A percentile compares a stretch with the other conserved stretches of the same genome.
Evolutionary conservation across 2,888 invertebrate genomes (phyloP).

Genomic region (Sylvicola cinctus): DNA sequence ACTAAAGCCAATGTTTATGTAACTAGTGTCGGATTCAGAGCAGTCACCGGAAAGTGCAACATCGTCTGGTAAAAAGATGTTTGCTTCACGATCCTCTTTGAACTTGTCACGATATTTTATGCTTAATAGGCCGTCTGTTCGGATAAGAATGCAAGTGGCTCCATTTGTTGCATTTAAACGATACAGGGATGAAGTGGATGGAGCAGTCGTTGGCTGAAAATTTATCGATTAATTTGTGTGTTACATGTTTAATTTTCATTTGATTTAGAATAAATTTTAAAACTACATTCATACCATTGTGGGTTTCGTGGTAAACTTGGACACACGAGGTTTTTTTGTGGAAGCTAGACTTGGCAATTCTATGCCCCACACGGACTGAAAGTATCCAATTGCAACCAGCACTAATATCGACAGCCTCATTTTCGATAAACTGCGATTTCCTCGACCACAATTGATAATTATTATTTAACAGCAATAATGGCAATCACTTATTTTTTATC

Average conservation of each 20-base stretch:
- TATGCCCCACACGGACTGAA: slow-evolving; percentile 15
- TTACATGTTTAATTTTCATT: slow-evolving; percentile 11
- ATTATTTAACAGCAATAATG: no score
- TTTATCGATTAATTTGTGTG: background rate
- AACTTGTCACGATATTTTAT: slow-evolving; percentile 48
- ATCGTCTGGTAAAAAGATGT: slow-evolving; percentile 53
- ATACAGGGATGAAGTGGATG: slow-evolving; percentile 35
- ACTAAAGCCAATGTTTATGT: slow-evolving; percentile 50
- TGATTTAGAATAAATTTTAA: slow-evolving; percentile 3
- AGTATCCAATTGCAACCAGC: no score
- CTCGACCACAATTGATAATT: no score
- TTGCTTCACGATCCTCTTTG: slow-evolving; percentile 41
- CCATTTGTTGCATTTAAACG: slow-evolving; percentile 46
- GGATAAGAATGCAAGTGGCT: slow-evolving; percentile 57
- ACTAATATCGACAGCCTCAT: no score
- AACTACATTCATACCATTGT: slow-evolving; percentile 18
- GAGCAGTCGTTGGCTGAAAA: slow-evolving; percentile 18
- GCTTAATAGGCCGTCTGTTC: slow-evolving; percentile 53
- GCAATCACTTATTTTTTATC: no score
- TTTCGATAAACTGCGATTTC: no score
- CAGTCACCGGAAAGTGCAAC: slow-evolving; percentile 54
- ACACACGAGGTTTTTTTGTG: slow-evolving; percentile 39
- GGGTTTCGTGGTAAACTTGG: slow-evolving; percentile 38
- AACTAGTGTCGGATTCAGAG: slow-evolving; percentile 49
- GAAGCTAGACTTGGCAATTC: slow-evolving; percentile 36